These are phyloP conservation scores for Mustelus asterias DNA, from an alignment of 2,113 vertebrate genomes.

Conservation along the genomic window DNA sequence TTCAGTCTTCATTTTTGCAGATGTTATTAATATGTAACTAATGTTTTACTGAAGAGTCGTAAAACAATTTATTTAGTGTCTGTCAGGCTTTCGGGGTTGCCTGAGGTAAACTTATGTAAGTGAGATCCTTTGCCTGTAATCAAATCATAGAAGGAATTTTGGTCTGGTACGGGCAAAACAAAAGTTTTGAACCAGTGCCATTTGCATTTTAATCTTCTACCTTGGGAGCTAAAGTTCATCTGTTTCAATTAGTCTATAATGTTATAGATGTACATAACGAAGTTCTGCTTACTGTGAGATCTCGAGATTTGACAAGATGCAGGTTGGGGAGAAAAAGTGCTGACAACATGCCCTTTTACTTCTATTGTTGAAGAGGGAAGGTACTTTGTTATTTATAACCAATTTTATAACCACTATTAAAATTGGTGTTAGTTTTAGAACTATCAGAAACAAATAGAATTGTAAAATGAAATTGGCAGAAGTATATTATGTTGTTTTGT, in stretches of 20 bases:
- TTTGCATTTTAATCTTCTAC: background rate
- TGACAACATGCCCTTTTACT: background rate
- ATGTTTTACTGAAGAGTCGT: background rate
- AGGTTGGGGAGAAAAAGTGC: background rate
- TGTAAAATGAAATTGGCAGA: background rate
- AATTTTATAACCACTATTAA: background rate
- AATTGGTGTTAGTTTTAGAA: background rate
- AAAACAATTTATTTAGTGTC: background rate
- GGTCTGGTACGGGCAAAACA: background rate
- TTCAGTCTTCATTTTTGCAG: background rate
- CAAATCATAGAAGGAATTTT: background rate
- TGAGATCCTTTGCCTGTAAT: background rate
- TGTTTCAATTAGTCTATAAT: background rate
- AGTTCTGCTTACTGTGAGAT: background rate
- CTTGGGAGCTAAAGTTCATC: background rate
- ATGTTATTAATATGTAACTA: background rate
- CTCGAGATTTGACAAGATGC: background rate
- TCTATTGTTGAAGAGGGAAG: background rate
- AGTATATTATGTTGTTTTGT: background rate
- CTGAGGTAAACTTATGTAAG: background rate
- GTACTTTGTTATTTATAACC: background rate
- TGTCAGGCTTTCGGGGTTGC: background rate
- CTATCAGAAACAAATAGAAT: background rate
- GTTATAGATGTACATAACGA: background rate
- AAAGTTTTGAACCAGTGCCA: background rate